Evolutionary conservation across 2,113 vertebrate species (phyloP).

Genomic region (Callipepla squamata): DNA sequence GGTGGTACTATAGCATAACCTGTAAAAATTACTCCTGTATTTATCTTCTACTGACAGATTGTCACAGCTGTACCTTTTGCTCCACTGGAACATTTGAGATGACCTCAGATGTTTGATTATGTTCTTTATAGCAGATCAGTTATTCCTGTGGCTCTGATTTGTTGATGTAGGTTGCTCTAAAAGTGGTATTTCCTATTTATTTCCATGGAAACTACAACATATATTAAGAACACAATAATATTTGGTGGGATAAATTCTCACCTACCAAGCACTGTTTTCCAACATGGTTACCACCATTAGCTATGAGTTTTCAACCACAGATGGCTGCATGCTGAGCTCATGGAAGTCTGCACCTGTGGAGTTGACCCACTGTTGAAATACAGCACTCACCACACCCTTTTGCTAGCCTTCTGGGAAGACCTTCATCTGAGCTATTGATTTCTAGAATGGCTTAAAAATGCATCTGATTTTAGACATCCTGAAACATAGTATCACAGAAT

Average conservation of each 20-base stretch:
- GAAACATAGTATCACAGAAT: background rate
- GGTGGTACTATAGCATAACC: background rate
- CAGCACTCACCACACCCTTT: background rate
- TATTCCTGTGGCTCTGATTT: background rate
- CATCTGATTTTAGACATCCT: background rate
- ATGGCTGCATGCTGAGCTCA: too few species aligned
- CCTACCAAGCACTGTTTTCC: too few species aligned
- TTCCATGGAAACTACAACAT: too few species aligned
- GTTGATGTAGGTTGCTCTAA: too few species aligned
- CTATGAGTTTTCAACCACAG: too few species aligned
- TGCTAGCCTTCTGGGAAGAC: background rate
- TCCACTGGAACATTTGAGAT: background rate
- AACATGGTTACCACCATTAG: too few species aligned
- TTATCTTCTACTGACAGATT: background rate
- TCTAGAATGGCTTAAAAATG: background rate
- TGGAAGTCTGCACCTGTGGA: too few species aligned
- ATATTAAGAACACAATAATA: too few species aligned
- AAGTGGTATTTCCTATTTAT: too few species aligned
- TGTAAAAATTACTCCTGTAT: background rate
- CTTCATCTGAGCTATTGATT: background rate
- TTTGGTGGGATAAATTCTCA: too few species aligned
- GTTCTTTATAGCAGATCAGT: background rate
- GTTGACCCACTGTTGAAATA: too few species aligned
- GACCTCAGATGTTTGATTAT: background rate
- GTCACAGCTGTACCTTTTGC: background rate